Evolutionary conservation across 2,888 invertebrate genomes (phyloP), one percentile per base, ranked within the genome.

Genomic region (Iselma pallidipennis): DNA sequence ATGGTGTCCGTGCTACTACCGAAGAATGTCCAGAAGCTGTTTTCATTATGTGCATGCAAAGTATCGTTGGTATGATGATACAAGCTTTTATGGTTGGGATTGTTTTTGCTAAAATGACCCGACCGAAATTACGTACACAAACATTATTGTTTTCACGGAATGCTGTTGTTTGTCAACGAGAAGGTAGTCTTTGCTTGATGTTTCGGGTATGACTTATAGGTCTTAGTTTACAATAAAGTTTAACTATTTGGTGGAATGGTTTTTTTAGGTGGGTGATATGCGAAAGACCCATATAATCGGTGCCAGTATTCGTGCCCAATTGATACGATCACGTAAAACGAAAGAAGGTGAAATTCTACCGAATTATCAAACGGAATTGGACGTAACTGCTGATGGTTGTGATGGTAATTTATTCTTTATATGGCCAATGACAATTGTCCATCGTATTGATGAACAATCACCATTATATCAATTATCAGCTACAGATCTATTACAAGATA

Each of bases 361-460:
- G 1, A 90, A 91, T 73, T 91, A 92, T 77, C 94, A 95, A 76
- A 90, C 90, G 48, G 93, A 95, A 76, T 82, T 96, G 25, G 83
- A 86, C 19, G 71, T 80, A 29, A 67, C 69, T 49, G 78, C 78
- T 1, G 94, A 96, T 75, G 92, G 91, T 28, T 92, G 94, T 70
- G 90, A 92, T 65, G 91, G 94, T n/a, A 87, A 90, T 67, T 85
- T 96, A 2, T 96, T 98, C 82, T 92, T 98, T 75, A 89, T 98
- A 59, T 98, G 98, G 98, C 98, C 98, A 0, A 88, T 95, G 76
- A 92, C 95, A 9, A 90, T 96, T 19, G 91, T 95, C 23, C 98
- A 98, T 79, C 87, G 88, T 64, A 98, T 98, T 71, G 91, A 95
- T 78, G 87, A 86, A 58, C 82, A 83, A 0, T 96, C 95, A 69